phyloP scores from a whole-genome alignment of 2,888 invertebrate genomes.

The Apamea monoglypha region DNA sequence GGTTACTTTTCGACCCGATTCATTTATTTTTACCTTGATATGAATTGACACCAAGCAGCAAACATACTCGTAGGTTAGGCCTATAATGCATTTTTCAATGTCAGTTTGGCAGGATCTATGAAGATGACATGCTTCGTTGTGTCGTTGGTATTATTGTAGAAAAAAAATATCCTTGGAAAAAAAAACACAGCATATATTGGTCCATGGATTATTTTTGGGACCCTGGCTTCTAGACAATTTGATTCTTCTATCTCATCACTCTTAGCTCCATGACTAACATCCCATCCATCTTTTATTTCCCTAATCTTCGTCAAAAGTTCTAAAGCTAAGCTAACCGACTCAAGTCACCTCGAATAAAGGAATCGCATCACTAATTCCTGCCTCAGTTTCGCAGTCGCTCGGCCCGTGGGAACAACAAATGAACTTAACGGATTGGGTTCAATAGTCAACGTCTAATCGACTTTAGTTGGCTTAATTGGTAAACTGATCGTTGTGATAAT shows the following conservation, averaged over 20 bases:
- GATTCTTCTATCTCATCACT: not conserved
- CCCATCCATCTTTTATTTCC: not conserved
- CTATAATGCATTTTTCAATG: not conserved
- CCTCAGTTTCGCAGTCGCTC: constrained; percentile 47
- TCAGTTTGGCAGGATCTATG: not conserved
- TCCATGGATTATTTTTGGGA: not conserved
- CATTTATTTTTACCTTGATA: constrained; percentile 25
- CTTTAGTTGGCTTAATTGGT: constrained; percentile 76
- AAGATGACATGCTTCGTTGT: not conserved
- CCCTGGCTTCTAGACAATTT: not conserved
- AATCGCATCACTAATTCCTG: constrained; percentile 57
- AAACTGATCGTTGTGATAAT: constrained; percentile 71
- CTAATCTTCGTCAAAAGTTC: not conserved
- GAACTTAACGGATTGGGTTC: constrained; percentile 72
- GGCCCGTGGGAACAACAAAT: constrained; percentile 74
- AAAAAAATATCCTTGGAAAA: not conserved
- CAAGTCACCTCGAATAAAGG: constrained; percentile 34
- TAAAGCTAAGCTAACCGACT: constrained; percentile 3
- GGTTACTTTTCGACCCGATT: constrained; percentile 38
- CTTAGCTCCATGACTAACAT: not conserved
- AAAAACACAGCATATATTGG: no score
- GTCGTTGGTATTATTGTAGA: not conserved
- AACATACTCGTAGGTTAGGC: not conserved
- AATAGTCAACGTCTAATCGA: constrained; percentile 73
- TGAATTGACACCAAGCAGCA: constrained; percentile 28